A percentile compares a stretch with the other conserved stretches of the same genome.
Evolutionary conservation across 35 echinoderm and acorn worm genomes (phyloP).

Genomic region (Heliocidaris erythrogramma): DNA sequence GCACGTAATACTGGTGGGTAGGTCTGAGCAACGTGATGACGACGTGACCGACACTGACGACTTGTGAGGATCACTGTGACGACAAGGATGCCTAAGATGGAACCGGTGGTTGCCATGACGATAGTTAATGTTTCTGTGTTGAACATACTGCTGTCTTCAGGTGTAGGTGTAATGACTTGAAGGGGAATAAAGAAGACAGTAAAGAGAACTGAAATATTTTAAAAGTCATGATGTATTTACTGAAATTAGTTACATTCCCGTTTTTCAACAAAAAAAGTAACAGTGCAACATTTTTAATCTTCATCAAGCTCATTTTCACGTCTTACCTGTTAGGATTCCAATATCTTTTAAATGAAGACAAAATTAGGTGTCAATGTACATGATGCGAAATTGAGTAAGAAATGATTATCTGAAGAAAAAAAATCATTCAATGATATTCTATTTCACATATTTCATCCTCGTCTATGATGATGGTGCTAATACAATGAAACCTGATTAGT

Average conservation of each 20-base stretch:
- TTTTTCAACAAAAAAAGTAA: background rate
- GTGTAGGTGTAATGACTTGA: background rate
- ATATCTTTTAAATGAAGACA: too few species aligned
- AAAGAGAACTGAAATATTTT: background rate
- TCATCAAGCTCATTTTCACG: background rate
- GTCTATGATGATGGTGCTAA: too few species aligned
- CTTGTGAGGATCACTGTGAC: conserved; percentile 56
- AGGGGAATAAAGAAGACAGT: background rate
- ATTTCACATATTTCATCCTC: too few species aligned
- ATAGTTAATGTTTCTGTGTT: conserved; percentile 65
- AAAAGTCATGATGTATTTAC: background rate
- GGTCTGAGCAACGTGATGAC: background rate
- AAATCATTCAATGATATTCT: too few species aligned
- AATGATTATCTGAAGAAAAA: too few species aligned
- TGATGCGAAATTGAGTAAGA: too few species aligned
- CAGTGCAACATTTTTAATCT: background rate
- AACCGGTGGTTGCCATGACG: conserved; percentile 64
- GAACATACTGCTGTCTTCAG: conserved; percentile 32
- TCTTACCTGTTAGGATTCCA: too few species aligned
- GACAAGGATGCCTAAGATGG: conserved; percentile 57
- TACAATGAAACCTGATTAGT: too few species aligned
- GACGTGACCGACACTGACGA: conserved; percentile 47
- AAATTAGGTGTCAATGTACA: too few species aligned
- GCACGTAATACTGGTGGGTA: conserved; percentile 41
- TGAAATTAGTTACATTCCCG: too few species aligned